phyloP scores from a whole-genome alignment of 1,140 invertebrate genomes.

The Periplaneta americana region DNA sequence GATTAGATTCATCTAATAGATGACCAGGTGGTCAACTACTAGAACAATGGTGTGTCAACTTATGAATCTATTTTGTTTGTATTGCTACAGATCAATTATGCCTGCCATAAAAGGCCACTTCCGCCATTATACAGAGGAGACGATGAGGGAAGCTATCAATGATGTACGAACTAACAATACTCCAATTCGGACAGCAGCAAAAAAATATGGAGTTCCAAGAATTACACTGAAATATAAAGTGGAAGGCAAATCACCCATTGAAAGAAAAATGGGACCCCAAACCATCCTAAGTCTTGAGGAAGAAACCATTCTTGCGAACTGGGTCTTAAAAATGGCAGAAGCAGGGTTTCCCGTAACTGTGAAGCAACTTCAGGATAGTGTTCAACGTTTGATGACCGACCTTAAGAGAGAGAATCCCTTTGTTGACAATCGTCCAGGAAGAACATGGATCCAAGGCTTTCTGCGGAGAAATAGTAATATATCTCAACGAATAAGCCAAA shows the following conservation, averaged over 20 bases:
- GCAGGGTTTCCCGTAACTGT: slow-evolving; percentile 33
- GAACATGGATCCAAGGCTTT: slow-evolving; percentile 7
- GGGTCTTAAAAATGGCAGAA: slow-evolving; percentile 31
- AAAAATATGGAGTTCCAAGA: slow-evolving; percentile 2
- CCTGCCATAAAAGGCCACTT: not conserved
- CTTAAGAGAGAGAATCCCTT: slow-evolving; percentile 24
- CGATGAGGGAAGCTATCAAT: not conserved
- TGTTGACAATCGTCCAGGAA: slow-evolving; percentile 7
- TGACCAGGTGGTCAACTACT: not conserved
- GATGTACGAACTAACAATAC: slow-evolving; percentile 7
- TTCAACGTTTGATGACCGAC: slow-evolving; percentile 31
- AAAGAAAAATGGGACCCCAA: not conserved
- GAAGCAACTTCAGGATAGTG: slow-evolving; percentile 31
- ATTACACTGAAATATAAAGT: not conserved
- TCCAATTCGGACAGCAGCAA: not conserved
- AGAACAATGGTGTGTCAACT: no score
- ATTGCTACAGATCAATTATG: not conserved
- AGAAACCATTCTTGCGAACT: slow-evolving; percentile 26
- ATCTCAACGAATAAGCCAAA: slow-evolving; percentile 3
- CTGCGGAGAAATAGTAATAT: slow-evolving; percentile 7
- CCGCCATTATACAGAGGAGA: not conserved
- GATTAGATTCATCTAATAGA: not conserved
- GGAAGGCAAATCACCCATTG: not conserved
- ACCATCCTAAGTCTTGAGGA: slow-evolving; percentile 15
- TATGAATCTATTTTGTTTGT: not conserved